Base-by-base conservation (phyloP, 2,888 invertebrate genomes). In the Heliconius hortense region DNA sequence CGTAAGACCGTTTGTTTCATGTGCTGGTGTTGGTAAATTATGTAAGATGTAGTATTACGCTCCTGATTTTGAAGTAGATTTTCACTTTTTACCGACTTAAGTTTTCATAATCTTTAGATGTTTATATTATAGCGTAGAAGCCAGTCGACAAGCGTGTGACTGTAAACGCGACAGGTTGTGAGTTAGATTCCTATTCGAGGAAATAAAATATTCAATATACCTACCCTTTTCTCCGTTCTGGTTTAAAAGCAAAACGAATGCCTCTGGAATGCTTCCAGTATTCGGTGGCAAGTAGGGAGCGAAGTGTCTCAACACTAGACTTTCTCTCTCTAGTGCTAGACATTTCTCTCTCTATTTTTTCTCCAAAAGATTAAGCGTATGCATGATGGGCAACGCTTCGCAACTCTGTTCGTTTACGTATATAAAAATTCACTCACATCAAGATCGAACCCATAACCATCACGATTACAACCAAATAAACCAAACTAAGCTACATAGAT, bases 1-100 rank as follows among this genome's bases (percentile, higher is more conserved):
- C 24, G 71, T 60, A 26, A 13, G 11, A 11, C 39, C 71, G 71
- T 39, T 71, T 60, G 60, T 71, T 71, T 71, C 48, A 53, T 31
- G n/a, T 69, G 69, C n/a, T 66, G 7, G 66, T 66, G 66, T 39
- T 66, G 64, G 24, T 43, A 24, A 66, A 66, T 24, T 24, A 26
- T 43, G 43, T 26, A 66, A 66, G 39, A 64, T 24, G 39, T 18
- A 66, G 43, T 66, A 66, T 43, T 24, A 2, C 1, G 11, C 1
- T 5, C 2, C 39, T 4, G 43, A 39, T 26, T 43, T 43, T 66
- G 39, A 66, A 26, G 18, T 26, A 43, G 24, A 39, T 18, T 64
- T 39, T 11, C 5, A 24, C 4, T 64, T 66, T 24, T 39, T 66
- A 66, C 15, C 7, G 2, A 62, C 28, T 28, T 15, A 18, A 18